Evolutionary conservation across 1,140 invertebrate genomes (phyloP).

Genomic region (Gyrodactylus bullatarudis): DNA sequence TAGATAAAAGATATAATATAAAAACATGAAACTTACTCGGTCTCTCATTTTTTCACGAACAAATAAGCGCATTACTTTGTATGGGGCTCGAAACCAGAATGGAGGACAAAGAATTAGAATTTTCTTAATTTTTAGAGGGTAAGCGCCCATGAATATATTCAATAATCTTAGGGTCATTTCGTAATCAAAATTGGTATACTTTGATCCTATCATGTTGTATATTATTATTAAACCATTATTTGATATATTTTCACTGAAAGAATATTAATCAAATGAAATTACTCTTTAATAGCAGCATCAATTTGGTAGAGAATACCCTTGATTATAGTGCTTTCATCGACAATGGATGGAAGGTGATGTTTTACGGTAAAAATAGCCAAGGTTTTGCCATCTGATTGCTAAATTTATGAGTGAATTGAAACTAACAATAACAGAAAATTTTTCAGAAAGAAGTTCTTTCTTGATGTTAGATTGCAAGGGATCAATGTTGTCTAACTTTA

Average conservation of each 20-base stretch:
- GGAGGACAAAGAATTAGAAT: not conserved
- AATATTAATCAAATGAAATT: not conserved
- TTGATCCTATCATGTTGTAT: not conserved
- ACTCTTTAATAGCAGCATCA: not conserved
- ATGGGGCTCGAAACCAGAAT: not conserved
- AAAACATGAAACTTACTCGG: too few relatives aligned
- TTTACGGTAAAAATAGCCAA: not conserved
- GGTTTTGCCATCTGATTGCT: not conserved
- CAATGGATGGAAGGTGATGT: not conserved
- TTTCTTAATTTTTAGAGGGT: not conserved
- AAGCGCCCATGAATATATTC: not conserved
- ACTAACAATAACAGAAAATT: not conserved
- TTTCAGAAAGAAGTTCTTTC: not conserved
- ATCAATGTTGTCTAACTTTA: not conserved
- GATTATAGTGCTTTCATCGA: not conserved
- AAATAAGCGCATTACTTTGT: not conserved
- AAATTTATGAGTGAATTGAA: not conserved
- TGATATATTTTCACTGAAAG: not conserved
- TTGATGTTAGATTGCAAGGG: not conserved
- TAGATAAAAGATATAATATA: not conserved
- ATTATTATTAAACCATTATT: not conserved
- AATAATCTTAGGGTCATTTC: not conserved
- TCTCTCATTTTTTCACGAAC: not conserved
- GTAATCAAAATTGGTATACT: not conserved
- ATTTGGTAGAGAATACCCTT: not conserved